phyloP scores from a whole-genome alignment of 1,140 invertebrate genomes.

The Amyelois transitella region DNA sequence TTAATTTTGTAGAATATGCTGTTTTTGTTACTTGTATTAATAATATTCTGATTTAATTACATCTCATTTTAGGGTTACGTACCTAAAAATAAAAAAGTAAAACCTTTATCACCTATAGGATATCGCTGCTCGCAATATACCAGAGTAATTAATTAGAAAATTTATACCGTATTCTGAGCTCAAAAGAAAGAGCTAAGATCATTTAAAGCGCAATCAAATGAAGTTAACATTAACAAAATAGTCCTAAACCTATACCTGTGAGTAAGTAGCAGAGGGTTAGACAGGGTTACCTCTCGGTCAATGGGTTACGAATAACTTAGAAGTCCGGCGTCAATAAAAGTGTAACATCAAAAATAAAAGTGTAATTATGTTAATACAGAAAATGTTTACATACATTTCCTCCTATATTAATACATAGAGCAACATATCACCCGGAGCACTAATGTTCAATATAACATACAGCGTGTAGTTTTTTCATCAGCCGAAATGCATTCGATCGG shows the following conservation, averaged over 20 bases:
- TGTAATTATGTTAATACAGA: no score
- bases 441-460: neutral
- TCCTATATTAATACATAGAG: no score
- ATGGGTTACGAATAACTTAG: neutral
- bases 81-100: no score
- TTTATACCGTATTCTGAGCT: no score
- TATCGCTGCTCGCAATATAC: no score
- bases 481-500: conserved; percentile 55
- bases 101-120: no score
- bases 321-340: no score
- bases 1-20: neutral
- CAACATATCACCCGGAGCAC: neutral
- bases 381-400: no score
- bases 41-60: neutral
- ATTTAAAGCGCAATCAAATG: conserved; percentile 3
- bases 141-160: no score
- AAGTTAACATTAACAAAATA: conserved; percentile 4
- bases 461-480: conserved; percentile 38
- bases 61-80: neutral
- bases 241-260: conserved; percentile 7
- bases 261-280: conserved; percentile 2
- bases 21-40: neutral
- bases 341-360: no score
- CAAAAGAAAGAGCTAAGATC: no score
- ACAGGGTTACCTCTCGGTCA: neutral